Conservation (phyloP, 2,888 invertebrate species). For the Zelleria hepariella region DNA sequence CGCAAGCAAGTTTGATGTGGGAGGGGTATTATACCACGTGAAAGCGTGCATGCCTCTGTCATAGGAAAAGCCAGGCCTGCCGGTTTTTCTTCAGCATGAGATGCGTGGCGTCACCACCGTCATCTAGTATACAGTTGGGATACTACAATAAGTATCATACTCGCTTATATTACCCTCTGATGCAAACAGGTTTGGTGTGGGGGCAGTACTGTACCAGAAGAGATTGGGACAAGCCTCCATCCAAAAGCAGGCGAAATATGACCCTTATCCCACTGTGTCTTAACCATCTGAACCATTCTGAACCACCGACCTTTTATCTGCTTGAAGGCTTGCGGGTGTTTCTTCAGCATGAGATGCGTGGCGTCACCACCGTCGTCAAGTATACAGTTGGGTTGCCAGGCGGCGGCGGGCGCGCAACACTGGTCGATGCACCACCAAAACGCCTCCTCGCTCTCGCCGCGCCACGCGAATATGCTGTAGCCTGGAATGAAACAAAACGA, state of each 20-base stretch:
- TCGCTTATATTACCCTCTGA: neutral
- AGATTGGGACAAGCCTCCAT: too few relatives aligned
- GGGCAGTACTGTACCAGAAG: too few relatives aligned
- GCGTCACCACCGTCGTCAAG: constrained; percentile 98
- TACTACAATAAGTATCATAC: neutral
- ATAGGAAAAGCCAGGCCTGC: too few relatives aligned
- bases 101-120: constrained; percentile 81
- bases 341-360: constrained; percentile 91
- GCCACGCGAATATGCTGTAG: constrained; percentile 95
- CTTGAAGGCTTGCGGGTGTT: constrained; percentile 90
- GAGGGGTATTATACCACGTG: too few relatives aligned
- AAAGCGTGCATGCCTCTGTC: too few relatives aligned
- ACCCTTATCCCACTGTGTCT: too few relatives aligned
- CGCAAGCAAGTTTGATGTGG: too few relatives aligned
- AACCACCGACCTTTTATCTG: constrained; percentile 79
- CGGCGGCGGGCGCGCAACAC: constrained; percentile 88
- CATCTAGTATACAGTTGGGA: neutral
- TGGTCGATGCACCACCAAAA: constrained; percentile 99
- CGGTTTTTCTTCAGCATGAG: constrained; percentile 96
- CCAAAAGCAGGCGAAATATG: too few relatives aligned
- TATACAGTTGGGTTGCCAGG: constrained; percentile 99
- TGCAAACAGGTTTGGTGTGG: too few relatives aligned
- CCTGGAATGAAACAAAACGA: constrained; percentile 56
- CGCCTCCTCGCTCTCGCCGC: constrained; percentile 97
- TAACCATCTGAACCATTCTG: too few relatives aligned